Evolutionary conservation across 2,888 invertebrate genomes (phyloP), one percentile per base, ranked within the genome.

Genomic region (Rhogogaster chlorosoma): DNA sequence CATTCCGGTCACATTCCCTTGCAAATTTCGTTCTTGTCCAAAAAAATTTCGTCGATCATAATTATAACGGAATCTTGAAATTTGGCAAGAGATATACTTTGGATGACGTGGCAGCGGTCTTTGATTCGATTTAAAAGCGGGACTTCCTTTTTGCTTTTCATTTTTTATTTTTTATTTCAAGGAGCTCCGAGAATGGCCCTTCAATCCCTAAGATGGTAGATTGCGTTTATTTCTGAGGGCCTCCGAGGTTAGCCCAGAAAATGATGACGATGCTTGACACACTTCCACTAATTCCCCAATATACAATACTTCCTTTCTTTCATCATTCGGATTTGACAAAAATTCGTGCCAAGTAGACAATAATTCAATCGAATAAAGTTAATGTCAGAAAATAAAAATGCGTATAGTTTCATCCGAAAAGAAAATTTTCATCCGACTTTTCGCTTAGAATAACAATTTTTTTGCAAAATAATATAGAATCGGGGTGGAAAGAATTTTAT

Each of bases 191-290:
- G 61, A 18, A 80, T 57, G 36, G 57, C 38, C 26, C 61, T 80
- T 61, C 80, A 38, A 61, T 80, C 61, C 61, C 12, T 32, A 32
- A 49, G 80, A 61, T 38, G 22, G 80, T 49, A n/a, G 80, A 80
- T 80, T 80, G 80, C 57, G 38, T 80, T 61, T 38, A 80, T 80
- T 80, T 61, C 61, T 26, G 38, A 32, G 49, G 10, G 38, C 32
- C 53, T 49, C 80, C 4, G 61, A 38, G 80, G 61, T 80, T 61
- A 61, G 80, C 32, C 61, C 18, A 38, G 22, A 26, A 80, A 80
- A 29, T 12, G 80, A 22, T 80, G 80, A 57, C 38, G 61, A 22
- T 49, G 36, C 80, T 61, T 61, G 61, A 57, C 80, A 80, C 45
- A 80, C 38, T 61, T 80, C 70, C 36, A 70, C 26, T 70, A 38